Evolutionary conservation across 2,113 vertebrate genomes (phyloP).

Genomic region (Rhinichthys klamathensis): DNA sequence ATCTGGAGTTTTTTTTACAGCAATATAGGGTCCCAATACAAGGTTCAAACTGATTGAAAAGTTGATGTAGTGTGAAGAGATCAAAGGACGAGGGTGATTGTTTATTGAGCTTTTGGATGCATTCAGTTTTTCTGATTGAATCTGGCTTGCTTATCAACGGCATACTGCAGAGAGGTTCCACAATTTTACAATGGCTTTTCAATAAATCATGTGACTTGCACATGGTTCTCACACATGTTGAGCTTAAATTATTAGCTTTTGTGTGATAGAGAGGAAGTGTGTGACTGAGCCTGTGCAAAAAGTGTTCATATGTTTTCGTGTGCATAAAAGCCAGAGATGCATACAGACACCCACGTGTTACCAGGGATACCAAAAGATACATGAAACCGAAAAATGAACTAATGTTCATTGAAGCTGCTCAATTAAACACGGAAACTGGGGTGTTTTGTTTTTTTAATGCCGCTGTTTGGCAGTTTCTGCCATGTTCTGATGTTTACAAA

Average conservation of each 20-base stretch:
- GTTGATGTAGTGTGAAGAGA: background rate
- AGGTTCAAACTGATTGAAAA: background rate
- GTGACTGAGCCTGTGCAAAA: background rate
- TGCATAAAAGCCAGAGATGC: conserved; percentile 8
- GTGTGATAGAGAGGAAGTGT: background rate
- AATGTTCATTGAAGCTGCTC: background rate
- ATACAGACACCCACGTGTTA: background rate
- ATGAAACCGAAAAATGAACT: background rate
- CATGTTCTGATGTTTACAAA: conserved; percentile 1
- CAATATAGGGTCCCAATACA: background rate
- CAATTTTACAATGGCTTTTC: conserved; percentile 27
- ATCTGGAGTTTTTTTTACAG: background rate
- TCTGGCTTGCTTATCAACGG: conserved; percentile 31
- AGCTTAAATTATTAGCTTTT: conserved; percentile 2
- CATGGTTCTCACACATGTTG: background rate
- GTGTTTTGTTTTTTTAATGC: background rate
- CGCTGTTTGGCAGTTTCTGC: background rate
- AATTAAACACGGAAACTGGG: background rate
- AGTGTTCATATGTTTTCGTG: background rate
- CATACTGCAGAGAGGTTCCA: background rate
- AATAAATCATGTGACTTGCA: conserved; percentile 1
- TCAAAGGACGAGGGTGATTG: background rate
- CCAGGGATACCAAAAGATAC: conserved; percentile 41
- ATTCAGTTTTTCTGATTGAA: conserved; percentile 12
- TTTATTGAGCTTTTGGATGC: conserved; percentile 1